A percentile compares a stretch with the other conserved stretches of the same genome.
phyloP scores from a whole-genome alignment of 2,888 invertebrate species.

The Phyllotreta striolata region DNA sequence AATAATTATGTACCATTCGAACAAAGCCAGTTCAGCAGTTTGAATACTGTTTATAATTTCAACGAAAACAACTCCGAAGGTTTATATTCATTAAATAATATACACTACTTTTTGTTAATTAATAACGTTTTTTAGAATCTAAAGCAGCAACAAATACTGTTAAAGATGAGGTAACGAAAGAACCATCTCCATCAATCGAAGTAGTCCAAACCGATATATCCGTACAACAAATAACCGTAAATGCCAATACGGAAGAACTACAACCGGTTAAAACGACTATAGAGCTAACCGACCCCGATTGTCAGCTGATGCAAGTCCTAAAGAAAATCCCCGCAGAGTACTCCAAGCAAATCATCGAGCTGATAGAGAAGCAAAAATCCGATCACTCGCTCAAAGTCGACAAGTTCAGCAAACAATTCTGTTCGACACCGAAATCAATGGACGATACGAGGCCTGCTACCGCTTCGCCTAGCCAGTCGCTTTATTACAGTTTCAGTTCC shows the following conservation, averaged over 20 bases:
- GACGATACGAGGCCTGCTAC: conserved; percentile 24
- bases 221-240: conserved; percentile 50
- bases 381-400: conserved; percentile 20
- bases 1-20: conserved; percentile 41
- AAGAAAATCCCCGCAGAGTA: conserved; percentile 51
- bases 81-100: no score
- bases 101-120: conserved; percentile 1
- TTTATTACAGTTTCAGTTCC: conserved; percentile 44
- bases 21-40: conserved; percentile 42
- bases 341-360: conserved; percentile 52
- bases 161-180: conserved; percentile 24
- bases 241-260: conserved; percentile 32
- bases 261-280: conserved; percentile 35
- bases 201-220: conserved; percentile 53
- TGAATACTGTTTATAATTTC: conserved; percentile 41
- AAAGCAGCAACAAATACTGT: background rate
- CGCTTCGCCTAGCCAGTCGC: conserved; percentile 48
- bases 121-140: background rate
- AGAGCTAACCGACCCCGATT: conserved; percentile 42
- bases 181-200: conserved; percentile 45
- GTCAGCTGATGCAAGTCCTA: conserved; percentile 45
- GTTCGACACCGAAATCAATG: conserved; percentile 1
- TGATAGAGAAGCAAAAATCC: conserved; percentile 46
- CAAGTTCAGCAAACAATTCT: conserved; percentile 25
- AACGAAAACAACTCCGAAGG: conserved; percentile 13